Conservation (phyloP, 2,888 invertebrate species). For the Drosophila yooni region DNA sequence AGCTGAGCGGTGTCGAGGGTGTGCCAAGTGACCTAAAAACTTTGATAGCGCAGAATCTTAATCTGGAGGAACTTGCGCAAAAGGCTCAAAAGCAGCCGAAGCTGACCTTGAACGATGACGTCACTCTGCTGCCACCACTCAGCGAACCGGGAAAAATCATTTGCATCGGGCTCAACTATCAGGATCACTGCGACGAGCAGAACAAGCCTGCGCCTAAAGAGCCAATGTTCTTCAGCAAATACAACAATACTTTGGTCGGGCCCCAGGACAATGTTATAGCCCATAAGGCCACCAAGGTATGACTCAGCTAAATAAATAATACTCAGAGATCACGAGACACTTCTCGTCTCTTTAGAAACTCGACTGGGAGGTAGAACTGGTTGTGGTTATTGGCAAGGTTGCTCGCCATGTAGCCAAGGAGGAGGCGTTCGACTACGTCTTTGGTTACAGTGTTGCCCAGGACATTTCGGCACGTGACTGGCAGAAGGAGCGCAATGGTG, state of each 20-base stretch:
- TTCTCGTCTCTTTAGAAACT: slow-evolving; percentile 87
- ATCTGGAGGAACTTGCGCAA: slow-evolving; percentile 80
- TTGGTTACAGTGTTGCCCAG: slow-evolving; percentile 94
- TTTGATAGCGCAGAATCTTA: slow-evolving; percentile 84
- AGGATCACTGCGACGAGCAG: slow-evolving; percentile 94
- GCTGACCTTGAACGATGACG: slow-evolving; percentile 51
- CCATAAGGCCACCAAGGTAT: slow-evolving; percentile 88
- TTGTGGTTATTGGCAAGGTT: slow-evolving; percentile 86
- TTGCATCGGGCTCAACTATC: slow-evolving; percentile 95
- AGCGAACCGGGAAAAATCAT: slow-evolving; percentile 92
- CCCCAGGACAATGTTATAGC: slow-evolving; percentile 89
- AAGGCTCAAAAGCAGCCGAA: slow-evolving; percentile 48
- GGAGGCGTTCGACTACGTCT: slow-evolving; percentile 90
- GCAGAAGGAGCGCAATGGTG: slow-evolving; percentile 87
- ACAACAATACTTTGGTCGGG: slow-evolving; percentile 91
- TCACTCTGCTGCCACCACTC: slow-evolving; percentile 88
- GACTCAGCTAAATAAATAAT: slow-evolving; percentile 43
- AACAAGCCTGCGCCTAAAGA: slow-evolving; percentile 90
- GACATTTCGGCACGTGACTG: slow-evolving; percentile 95
- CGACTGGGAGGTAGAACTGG: slow-evolving; percentile 95
- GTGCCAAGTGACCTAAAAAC: slow-evolving; percentile 83
- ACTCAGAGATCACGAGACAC: not conserved
- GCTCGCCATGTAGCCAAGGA: slow-evolving; percentile 89
- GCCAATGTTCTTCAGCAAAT: slow-evolving; percentile 96
- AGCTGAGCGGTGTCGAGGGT: slow-evolving; percentile 84